Base-by-base conservation (phyloP, 2,797 vertebrate genomes). In the Myotis myotis region DNA sequence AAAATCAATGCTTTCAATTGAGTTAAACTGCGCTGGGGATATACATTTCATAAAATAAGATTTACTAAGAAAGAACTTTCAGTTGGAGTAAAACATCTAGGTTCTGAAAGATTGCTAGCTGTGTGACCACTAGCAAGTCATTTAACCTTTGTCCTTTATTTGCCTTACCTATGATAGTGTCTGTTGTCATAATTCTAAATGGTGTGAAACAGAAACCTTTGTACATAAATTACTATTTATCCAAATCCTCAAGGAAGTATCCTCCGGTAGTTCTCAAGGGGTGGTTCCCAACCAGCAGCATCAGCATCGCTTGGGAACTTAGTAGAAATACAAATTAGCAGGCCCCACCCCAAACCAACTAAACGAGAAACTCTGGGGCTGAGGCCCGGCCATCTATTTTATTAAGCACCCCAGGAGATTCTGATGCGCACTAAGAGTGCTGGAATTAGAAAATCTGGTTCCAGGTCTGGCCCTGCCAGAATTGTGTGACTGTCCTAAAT, bases 31-130 rank as follows among this genome's bases (percentile, higher is more conserved):
- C 49, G 57, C 23, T 84, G 25, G 62, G 38, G 19, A 74, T 83
- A 49, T 5, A 64, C 15, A 82, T 23, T 81, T 80, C 71, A 49
- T 84, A 79, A 76, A 66, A n/a, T 71, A 57, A 25, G 38, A 75
- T 87, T 95, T 66, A 80, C 57, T 72, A 92, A 87, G 68, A 82
- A 91, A 44, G 19, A 76, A 87, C 23, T 89, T 94, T 53, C 9
- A 72, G 10, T 74, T 92, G 25, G 60, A 93, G 36, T 76, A 83
- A 85, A 93, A 81, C n/a, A 88, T 22, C 33, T 92, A n/a, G 30
- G 74, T 79, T 92, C 41, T 85, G 49, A 92, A n/a, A 93, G 47
- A 51, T 76, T 88, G 11, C 16, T 86, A 94, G 86, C 33, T 90
- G 5, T 76, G 25, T 82, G 44, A 86, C 66, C 51, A 72, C 22